Evolutionary conservation across 2,888 invertebrate species (phyloP), one percentile per base, ranked within the genome.

Genomic region (Anagyrus pseudococci): DNA sequence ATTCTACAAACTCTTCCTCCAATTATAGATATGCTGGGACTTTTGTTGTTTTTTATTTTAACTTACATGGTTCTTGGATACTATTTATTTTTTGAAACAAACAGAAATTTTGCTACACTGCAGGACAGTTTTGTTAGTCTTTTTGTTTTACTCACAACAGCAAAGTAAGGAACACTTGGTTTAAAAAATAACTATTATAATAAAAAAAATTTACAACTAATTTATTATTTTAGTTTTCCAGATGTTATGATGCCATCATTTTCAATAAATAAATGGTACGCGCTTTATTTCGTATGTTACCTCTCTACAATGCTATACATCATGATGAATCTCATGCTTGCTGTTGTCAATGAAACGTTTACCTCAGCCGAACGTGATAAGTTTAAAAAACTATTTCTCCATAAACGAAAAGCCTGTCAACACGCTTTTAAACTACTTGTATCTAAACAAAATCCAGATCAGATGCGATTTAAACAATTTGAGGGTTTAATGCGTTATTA

Each of bases 201-300:
- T 19, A 41, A 48, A 50, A 41, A 17, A 43, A 29, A 29, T 7
- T 29, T n/a, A n/a, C n/a, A n/a, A n/a, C n/a, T n/a, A n/a, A n/a
- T 13, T 37, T 47, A 23, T 20, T 57, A 48, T 58, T 63, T 58
- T 68, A 94, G 93, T 82, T 94, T 90, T 82, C 94, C 94, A 2
- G 94, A 94, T 80, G 93, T 95, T 20, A 94, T 94, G 94, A 94
- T 94, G 94, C 93, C 92, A 4, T 89, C 93, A 0, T 94, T 93
- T 78, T 88, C 90, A 23, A 85, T 86, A 72, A 90, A 88, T 40
- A 89, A 89, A 77, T 92, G 90, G 89, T 90, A 90, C 74, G 90
- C 91, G n/a, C 82, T 92, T 62, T 94, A 93, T 83, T 94, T 94
- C 82, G 89, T 94, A 65, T 86, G 90, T 6, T 95, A 94, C 81